These are phyloP conservation scores for Falco punctatus DNA, from an alignment of 2,113 vertebrate genomes.

Conservation along the genomic window DNA sequence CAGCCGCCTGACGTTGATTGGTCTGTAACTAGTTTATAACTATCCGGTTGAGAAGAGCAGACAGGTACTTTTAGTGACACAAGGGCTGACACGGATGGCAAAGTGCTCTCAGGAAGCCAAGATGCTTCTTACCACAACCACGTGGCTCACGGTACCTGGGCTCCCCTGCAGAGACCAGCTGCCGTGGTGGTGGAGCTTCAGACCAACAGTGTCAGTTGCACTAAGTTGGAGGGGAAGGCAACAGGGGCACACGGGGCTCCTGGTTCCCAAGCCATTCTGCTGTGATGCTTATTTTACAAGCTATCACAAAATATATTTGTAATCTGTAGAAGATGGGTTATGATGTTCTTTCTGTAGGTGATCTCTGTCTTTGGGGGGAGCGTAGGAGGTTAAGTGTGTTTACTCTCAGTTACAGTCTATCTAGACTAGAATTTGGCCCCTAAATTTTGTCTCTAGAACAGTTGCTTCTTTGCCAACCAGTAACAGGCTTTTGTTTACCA, in stretches of 20 bases:
- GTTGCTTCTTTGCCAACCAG: background rate
- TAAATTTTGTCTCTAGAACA: background rate
- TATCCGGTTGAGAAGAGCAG: background rate
- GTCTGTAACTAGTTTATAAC: background rate
- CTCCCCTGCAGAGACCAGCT: background rate
- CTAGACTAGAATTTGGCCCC: background rate
- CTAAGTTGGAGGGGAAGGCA: background rate
- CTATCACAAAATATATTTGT: background rate
- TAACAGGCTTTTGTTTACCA: background rate
- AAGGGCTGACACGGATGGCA: too few species aligned
- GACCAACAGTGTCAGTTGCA: background rate
- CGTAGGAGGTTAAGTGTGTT: background rate
- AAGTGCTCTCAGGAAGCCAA: background rate
- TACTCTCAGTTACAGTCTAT: background rate
- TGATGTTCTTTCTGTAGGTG: background rate
- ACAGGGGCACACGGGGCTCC: rapidly evolving
- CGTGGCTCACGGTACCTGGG: rapidly evolving
- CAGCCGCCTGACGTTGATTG: background rate
- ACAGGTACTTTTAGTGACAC: rapidly evolving
- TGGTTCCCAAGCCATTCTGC: background rate
- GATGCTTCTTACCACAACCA: background rate
- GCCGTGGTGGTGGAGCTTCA: background rate
- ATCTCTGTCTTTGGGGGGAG: background rate
- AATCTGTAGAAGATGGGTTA: background rate
- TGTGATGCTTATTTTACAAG: background rate